These are phyloP conservation scores for Danaus plexippus DNA, from an alignment of 1,140 invertebrate species.

Conservation along the genomic window DNA sequence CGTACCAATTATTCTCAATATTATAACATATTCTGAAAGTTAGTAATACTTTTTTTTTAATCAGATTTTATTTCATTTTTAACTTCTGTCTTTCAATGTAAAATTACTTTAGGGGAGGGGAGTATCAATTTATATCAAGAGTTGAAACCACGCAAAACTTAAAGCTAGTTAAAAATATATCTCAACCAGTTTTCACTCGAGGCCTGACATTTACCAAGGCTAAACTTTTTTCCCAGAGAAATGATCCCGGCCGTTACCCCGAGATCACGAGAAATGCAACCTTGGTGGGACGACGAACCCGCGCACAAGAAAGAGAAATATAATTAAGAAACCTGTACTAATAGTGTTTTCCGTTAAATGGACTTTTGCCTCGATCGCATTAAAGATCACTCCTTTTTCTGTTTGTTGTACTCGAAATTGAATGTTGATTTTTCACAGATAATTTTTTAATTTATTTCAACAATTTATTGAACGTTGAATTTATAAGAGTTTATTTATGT, in stretches of 20 bases:
- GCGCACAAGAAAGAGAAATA: constrained; percentile 15
- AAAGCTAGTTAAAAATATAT: constrained; percentile 13
- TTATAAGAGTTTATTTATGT: too few relatives aligned
- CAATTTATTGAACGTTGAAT: too few relatives aligned
- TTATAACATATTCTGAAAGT: too few relatives aligned
- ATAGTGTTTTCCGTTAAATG: constrained; percentile 18
- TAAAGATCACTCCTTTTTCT: not conserved
- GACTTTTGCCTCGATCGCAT: not conserved
- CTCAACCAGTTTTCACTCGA: constrained; percentile 17
- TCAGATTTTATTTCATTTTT: too few relatives aligned
- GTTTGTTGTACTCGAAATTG: constrained; percentile 2
- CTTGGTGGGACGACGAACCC: constrained; percentile 31
- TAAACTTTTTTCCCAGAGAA: constrained; percentile 42
- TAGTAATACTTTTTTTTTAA: too few relatives aligned
- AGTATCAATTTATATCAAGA: too few relatives aligned
- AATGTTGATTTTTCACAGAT: constrained; percentile 8
- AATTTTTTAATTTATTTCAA: constrained; percentile 8
- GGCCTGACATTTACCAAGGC: constrained; percentile 36
- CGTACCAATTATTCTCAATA: too few relatives aligned
- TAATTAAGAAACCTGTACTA: constrained; percentile 23
- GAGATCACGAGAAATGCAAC: constrained; percentile 50
- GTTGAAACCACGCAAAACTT: too few relatives aligned
- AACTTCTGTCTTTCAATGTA: too few relatives aligned
- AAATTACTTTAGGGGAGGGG: too few relatives aligned
- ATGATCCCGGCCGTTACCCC: constrained; percentile 46